phyloP scores from a whole-genome alignment of 2,113 vertebrate genomes.

The Dipodomys ordii region DNA sequence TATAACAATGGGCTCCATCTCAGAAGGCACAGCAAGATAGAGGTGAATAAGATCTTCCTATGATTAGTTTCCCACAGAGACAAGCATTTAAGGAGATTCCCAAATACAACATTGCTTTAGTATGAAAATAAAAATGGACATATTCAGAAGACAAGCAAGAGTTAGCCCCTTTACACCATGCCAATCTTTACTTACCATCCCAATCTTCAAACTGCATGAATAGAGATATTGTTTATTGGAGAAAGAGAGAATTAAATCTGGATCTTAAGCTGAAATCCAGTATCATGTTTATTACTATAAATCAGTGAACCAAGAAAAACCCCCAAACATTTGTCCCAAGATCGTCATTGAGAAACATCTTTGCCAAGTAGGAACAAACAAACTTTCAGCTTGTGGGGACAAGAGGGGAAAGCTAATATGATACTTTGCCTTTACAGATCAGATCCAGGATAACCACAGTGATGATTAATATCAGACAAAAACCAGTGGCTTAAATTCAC shows the following conservation, averaged over 20 bases:
- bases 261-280: neutral
- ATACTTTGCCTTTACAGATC: neutral
- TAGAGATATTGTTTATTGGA: neutral
- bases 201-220: neutral
- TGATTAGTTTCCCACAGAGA: neutral
- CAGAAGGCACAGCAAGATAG: neutral
- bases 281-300: neutral
- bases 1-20: neutral
- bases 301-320: too few species aligned
- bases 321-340: too few species aligned
- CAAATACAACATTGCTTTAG: too few species aligned
- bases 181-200: neutral
- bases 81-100: neutral
- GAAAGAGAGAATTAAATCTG: neutral
- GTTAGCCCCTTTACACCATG: rapidly evolving
- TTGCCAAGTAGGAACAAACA: neutral
- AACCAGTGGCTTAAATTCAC: neutral
- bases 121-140: neutral
- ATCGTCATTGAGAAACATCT: too few species aligned
- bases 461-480: too few species aligned
- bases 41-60: neutral
- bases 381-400: rapidly evolving
- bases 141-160: neutral
- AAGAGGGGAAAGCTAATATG: neutral
- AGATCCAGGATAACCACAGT: neutral